Evolutionary conservation across 53 echinoderm and acorn worm genomes (phyloP).

Genomic region (Actinopyga echinites): DNA sequence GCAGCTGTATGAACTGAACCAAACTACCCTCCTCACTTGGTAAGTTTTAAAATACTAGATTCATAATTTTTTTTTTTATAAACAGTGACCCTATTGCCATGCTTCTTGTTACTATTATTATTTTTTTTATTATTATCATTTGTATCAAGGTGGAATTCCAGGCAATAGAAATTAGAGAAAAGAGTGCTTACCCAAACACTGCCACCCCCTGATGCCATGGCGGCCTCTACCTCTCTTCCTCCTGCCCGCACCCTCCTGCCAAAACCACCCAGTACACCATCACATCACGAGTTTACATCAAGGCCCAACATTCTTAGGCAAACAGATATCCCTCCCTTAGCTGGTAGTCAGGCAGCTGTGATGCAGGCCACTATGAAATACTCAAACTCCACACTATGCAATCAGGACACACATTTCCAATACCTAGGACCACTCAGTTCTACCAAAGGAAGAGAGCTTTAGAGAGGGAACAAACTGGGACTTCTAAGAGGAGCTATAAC

Average conservation of each 20-base stretch:
- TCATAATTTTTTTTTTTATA: neutral
- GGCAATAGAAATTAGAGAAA: slow-evolving; percentile 6
- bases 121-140: neutral
- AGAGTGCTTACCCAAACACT: neutral
- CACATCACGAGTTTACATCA: neutral
- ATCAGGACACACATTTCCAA: neutral
- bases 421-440: slow-evolving; percentile 7
- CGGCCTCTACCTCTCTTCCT: neutral
- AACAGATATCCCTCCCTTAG: neutral
- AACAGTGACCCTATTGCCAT: neutral
- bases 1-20: slow-evolving; percentile 7
- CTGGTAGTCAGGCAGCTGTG: neutral
- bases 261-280: neutral
- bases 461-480: neutral
- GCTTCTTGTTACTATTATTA: neutral
- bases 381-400: neutral
- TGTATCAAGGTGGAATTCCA: slow-evolving; percentile 8
- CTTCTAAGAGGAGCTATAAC: neutral
- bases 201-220: slow-evolving; percentile 3
- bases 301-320: neutral
- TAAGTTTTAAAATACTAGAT: neutral
- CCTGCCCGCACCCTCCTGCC: neutral
- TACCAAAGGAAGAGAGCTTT: slow-evolving; percentile 1
- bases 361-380: neutral
- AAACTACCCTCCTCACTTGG: neutral